Base-by-base conservation (phyloP, 2,113 vertebrate species). In the Pao palembangensis region DNA sequence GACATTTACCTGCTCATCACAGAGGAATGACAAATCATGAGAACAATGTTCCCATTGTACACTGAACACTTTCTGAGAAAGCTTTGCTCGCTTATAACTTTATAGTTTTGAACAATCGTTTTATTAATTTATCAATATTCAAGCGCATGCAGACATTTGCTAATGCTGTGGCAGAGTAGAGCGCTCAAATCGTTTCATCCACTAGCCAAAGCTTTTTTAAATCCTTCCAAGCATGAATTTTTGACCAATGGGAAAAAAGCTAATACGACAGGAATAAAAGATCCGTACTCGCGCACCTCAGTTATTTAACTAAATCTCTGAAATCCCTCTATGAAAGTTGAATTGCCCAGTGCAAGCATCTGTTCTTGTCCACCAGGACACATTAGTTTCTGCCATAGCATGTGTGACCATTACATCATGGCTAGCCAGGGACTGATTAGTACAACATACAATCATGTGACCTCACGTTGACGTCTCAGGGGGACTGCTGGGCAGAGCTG, bases 201-300 rank as follows among this genome's bases (percentile, higher is more conserved):
- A 84, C 73, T 62, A 50, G 82, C 72, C 78, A 82, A 86, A 86
- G 75, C 79, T 85, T 80, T 60, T 75, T 81, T 81, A 82, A 85
- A 86, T 86, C 81, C 77, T 53, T 76, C 61, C 69, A 82, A 86
- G 86, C 76, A 86, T 78, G 73, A 71, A 69, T 64, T 81, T 59
- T 61, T 52, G 65, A 85, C 84, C 80, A 85, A 86, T 79, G 58
- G 81, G 63, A 75, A 76, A 64, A 69, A 69, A 73, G 65, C 83
- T 82, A 70, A 79, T 80, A 76, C 67, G 63, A 69, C 28, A 42
- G 48, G 63, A 78, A 66, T 74, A 58, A 80, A 84, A 80, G 47
- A 1, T 61, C 21, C 81, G 78, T 80, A 64, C 74, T 67, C 20
- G 23, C 58, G 76, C 78, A 72, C 73, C 73, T 81, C 67, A 20